A percentile compares a stretch with the other conserved stretches of the same genome.
These are phyloP conservation scores for Copidosoma aretas DNA, from an alignment of 2,888 invertebrate species.

Conservation along the genomic window DNA sequence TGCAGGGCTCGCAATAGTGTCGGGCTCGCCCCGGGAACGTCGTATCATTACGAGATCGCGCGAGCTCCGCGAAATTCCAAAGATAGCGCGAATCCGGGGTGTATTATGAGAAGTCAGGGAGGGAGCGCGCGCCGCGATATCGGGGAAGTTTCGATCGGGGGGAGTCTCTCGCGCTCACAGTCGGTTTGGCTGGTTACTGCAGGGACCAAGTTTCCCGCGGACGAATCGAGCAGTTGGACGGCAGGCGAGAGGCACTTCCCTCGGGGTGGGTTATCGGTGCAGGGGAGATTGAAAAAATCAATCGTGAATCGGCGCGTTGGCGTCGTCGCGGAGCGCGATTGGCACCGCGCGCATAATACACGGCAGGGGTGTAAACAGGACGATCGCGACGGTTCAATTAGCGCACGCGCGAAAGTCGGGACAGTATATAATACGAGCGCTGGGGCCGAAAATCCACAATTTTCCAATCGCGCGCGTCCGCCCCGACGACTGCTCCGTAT, in stretches of 20 bases:
- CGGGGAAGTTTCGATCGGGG: neutral
- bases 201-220: too few relatives aligned
- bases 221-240: too few relatives aligned
- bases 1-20: slow-evolving; percentile 42
- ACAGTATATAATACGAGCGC: neutral
- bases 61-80: slow-evolving; percentile 13
- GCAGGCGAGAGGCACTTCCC: too few relatives aligned
- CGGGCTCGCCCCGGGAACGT: slow-evolving; percentile 41
- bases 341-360: too few relatives aligned
- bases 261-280: too few relatives aligned
- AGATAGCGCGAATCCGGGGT: slow-evolving; percentile 2
- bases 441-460: neutral
- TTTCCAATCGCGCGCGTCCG: neutral
- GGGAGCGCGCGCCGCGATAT: neutral
- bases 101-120: neutral
- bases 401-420: neutral
- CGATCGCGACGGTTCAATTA: too few relatives aligned
- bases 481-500: neutral
- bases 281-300: too few relatives aligned
- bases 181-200: neutral
- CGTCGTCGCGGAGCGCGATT: too few relatives aligned
- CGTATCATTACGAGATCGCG: too few relatives aligned
- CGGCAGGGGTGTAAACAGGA: too few relatives aligned
- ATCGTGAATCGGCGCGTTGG: too few relatives aligned
- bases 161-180: neutral